phyloP scores from a whole-genome alignment of 2,888 invertebrate species.

The Anodontia alba region DNA sequence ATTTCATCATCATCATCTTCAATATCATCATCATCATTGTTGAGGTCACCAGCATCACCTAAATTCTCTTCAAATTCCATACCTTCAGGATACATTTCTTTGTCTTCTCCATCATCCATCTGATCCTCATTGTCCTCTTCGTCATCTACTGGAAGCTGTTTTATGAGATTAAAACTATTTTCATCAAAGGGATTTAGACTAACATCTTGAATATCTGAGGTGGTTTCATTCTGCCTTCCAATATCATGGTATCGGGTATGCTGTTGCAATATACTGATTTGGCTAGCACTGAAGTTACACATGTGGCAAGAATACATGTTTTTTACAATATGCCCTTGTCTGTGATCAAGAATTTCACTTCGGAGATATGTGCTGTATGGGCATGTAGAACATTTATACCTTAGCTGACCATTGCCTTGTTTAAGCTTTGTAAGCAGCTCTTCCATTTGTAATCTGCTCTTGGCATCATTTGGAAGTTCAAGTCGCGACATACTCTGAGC shows the following conservation, averaged over 20 bases:
- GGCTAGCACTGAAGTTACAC: conserved; percentile 75
- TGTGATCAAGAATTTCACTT: conserved; percentile 75
- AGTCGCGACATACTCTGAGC: background rate
- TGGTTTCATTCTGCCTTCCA: background rate
- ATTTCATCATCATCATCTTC: conserved; percentile 56
- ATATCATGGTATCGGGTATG: conserved; percentile 74
- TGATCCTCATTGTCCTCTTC: conserved; percentile 37
- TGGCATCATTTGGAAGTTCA: conserved; percentile 11
- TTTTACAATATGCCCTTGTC: conserved; percentile 71
- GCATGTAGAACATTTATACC: conserved; percentile 73
- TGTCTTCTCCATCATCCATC: conserved; percentile 36
- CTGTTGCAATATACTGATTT: conserved; percentile 69
- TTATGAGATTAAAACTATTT: conserved; percentile 53
- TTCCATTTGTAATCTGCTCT: conserved; percentile 24
- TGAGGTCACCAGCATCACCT: conserved; percentile 45
- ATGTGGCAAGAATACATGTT: conserved; percentile 72
- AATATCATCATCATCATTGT: conserved; percentile 31
- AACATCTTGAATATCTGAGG: conserved; percentile 29
- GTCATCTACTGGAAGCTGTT: conserved; percentile 50
- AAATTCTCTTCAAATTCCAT: conserved; percentile 48
- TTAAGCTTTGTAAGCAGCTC: conserved; percentile 45
- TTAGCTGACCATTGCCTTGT: conserved; percentile 57
- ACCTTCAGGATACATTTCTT: conserved; percentile 24
- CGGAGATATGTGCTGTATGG: conserved; percentile 74
- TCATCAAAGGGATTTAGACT: conserved; percentile 61